Base-by-base conservation (phyloP, 2,113 vertebrate species). In the Megaceryle maxima region DNA sequence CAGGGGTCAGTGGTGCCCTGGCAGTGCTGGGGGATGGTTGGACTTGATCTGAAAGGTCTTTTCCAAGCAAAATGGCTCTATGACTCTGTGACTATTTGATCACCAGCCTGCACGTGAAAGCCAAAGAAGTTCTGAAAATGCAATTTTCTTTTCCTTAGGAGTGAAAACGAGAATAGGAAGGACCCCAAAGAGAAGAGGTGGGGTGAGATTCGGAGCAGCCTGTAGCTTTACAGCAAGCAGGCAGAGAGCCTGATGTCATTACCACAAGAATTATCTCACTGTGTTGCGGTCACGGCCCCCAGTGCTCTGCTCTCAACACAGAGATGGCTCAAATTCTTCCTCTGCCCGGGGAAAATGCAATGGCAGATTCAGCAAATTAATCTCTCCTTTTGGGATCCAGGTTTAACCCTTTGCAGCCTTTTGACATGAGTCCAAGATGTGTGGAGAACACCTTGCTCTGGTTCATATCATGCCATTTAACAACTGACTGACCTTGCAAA, bases 351-450 rank as follows among this genome's bases (percentile, higher is more conserved):
- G 4, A 68, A 37, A 66, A 26, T 6, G 31, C 5, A 63, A 29
- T 16, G 2, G 25, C 5, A 13, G 29, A 35, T 43, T 19, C 24
- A 19, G 50, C 4, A 37, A 37, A 37, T 37, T 17, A 0, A 4
- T 37, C 39, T 51, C 21, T 59, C 15, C n/a, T 10, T 73, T n/a
- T 15, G 33, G 84, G 28, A 46, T 29, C 15, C 73, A 11, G 29
- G 57, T 73, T 77, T 87, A 57, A 56, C 33, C 37, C 63, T 31
- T 35, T 21, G 13, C 11, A 16, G 29, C 9, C 28, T 25, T 53
- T 5, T 41, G 48, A 51, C 37, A 41, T 82, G 37, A 17, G 16
- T n/a, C 51, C 26, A 41, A 29, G 50, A 26, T n/a, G 1, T 57
- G 24, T 1, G 1, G 51, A 55, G 79, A n/a, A 75, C 13, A 18